Conservation (phyloP, 2,888 invertebrate species). For the Sericinus montela region DNA sequence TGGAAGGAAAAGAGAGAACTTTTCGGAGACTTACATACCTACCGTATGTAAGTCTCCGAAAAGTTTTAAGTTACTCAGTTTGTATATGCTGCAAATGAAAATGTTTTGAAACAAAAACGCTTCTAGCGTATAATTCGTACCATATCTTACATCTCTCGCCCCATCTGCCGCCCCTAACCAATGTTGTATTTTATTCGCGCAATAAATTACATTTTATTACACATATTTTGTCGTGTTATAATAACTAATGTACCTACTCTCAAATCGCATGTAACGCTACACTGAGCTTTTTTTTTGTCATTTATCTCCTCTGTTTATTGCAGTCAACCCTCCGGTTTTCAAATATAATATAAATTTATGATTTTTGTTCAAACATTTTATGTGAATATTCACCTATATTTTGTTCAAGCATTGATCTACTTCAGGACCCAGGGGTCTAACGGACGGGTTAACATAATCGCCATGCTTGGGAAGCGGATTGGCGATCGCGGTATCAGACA, state of each 20-base stretch:
- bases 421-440: too few species aligned
- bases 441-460: too few species aligned
- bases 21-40: too few species aligned
- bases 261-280: constrained; percentile 75
- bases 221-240: constrained; percentile 81
- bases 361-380: background rate
- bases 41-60: too few species aligned
- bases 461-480: too few species aligned
- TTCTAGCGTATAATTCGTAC: constrained; percentile 25
- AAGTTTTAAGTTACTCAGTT: too few species aligned
- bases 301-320: constrained; percentile 67
- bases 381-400: too few species aligned
- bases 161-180: constrained; percentile 77
- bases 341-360: constrained; percentile 25
- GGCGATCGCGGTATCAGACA: too few species aligned
- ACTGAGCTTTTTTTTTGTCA: constrained; percentile 59
- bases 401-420: too few species aligned
- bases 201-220: constrained; percentile 80
- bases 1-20: too few species aligned
- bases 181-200: constrained; percentile 78
- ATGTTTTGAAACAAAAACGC: background rate
- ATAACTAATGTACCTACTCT: constrained; percentile 79
- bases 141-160: constrained; percentile 45
- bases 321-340: constrained; percentile 40
- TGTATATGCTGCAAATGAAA: too few species aligned